These are phyloP conservation scores for Gonatopus flavifemur DNA, from an alignment of 1,140 invertebrate species.

Conservation along the genomic window DNA sequence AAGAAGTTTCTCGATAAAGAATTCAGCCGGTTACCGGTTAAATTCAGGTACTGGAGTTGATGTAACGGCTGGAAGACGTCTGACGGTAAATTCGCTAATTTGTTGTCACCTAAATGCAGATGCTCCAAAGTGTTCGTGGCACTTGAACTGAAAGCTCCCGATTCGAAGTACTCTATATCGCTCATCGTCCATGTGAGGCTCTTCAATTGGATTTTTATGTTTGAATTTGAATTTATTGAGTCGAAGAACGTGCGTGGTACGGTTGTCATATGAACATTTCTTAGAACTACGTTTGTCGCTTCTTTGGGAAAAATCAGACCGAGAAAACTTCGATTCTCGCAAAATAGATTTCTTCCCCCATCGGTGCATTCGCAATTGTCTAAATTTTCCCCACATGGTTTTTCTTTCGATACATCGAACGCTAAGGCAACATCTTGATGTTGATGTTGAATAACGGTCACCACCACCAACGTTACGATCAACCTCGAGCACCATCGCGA, in stretches of 20 bases:
- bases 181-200: slow-evolving; percentile 57
- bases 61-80: slow-evolving; percentile 41
- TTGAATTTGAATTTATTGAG: too few relatives aligned
- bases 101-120: slow-evolving; percentile 60
- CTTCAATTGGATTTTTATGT: too few relatives aligned
- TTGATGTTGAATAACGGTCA: too few relatives aligned
- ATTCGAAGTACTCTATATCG: slow-evolving; percentile 50
- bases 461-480: slow-evolving; percentile 48
- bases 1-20: slow-evolving; percentile 61
- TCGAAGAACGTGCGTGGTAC: slow-evolving; percentile 30
- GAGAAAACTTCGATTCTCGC: slow-evolving; percentile 31
- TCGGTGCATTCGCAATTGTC: slow-evolving; percentile 37
- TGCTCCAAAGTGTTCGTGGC: slow-evolving; percentile 33
- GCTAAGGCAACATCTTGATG: background rate
- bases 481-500: slow-evolving; percentile 36
- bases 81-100: slow-evolving; percentile 38
- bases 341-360: slow-evolving; percentile 22
- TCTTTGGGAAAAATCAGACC: slow-evolving; percentile 22
- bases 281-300: slow-evolving; percentile 25
- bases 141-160: slow-evolving; percentile 39
- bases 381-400: too few relatives aligned
- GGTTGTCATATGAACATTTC: slow-evolving; percentile 18
- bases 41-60: slow-evolving; percentile 50
- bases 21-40: slow-evolving; percentile 54
- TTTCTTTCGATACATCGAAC: background rate